Conservation (phyloP, 2,113 vertebrate species). For the Sphyrna mokarran region DNA sequence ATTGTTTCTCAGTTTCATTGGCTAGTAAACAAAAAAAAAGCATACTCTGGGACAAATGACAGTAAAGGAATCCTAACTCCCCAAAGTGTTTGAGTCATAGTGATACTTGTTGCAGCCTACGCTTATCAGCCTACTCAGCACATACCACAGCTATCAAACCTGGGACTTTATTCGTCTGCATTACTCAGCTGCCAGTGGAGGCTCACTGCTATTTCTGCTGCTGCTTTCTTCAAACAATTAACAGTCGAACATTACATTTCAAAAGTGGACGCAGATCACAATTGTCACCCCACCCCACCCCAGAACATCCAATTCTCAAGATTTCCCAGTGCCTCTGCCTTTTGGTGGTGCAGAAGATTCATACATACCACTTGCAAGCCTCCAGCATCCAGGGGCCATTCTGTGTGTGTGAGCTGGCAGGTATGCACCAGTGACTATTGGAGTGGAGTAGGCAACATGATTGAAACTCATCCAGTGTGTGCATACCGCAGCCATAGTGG, state of each 20-base stretch:
- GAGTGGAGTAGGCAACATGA: not conserved
- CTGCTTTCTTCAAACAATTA: not conserved
- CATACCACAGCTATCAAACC: slow-evolving; percentile 3
- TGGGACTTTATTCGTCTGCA: not conserved
- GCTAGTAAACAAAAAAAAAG: not conserved
- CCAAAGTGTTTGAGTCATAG: not conserved
- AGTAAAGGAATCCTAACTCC: not conserved
- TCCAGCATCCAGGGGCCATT: not conserved
- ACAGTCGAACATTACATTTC: not conserved
- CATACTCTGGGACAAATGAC: slow-evolving; percentile 4
- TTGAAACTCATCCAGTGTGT: not conserved
- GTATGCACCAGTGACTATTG: not conserved
- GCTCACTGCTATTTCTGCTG: not conserved
- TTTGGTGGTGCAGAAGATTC: not conserved
- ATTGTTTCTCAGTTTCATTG: slow-evolving; percentile 1
- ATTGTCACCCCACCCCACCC: not conserved
- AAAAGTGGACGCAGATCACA: not conserved
- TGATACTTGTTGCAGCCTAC: slow-evolving; percentile 1
- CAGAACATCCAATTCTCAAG: not conserved
- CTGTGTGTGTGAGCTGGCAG: not conserved
- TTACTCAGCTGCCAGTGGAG: not conserved
- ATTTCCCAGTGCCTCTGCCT: not conserved
- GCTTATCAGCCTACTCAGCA: not conserved
- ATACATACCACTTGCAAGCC: not conserved
- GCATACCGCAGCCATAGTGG: not conserved